A percentile compares a stretch with the other conserved stretches of the same genome.
Evolutionary conservation across 1,140 invertebrate species (phyloP).

Genomic region (Pantala flavescens): DNA sequence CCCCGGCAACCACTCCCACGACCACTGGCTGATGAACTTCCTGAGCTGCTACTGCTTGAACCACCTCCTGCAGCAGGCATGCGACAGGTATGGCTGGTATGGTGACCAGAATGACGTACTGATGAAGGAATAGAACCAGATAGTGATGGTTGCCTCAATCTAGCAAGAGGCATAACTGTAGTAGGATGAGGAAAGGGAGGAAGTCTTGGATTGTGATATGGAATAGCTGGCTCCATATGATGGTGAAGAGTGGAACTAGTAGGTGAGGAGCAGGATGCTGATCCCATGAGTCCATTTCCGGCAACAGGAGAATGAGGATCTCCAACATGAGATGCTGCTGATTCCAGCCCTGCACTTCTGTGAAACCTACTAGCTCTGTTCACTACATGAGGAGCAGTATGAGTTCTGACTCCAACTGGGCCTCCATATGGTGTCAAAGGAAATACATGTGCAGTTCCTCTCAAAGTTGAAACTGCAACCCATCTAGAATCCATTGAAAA

Average conservation of each 20-base stretch:
- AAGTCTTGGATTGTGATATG: slow-evolving; percentile 76
- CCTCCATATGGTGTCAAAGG: slow-evolving; percentile 96
- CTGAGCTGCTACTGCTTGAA: slow-evolving; percentile 59
- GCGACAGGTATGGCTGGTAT: slow-evolving; percentile 34
- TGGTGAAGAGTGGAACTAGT: slow-evolving; percentile 34
- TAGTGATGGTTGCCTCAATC: slow-evolving; percentile 5
- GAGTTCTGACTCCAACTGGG: slow-evolving; percentile 77
- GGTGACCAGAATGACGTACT: slow-evolving; percentile 27
- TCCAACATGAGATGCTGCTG: slow-evolving; percentile 25
- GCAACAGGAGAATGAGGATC: slow-evolving; percentile 23
- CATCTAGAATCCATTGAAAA: slow-evolving; percentile 89
- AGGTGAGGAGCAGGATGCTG: slow-evolving; percentile 32
- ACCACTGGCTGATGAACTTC: slow-evolving; percentile 64
- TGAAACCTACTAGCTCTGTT: slow-evolving; percentile 92
- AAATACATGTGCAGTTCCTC: slow-evolving; percentile 96
- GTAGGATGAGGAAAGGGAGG: slow-evolving; percentile 81
- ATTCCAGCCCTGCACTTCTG: slow-evolving; percentile 79
- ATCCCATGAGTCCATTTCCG: slow-evolving; percentile 4
- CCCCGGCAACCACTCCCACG: slow-evolving; percentile 49
- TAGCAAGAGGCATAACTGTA: slow-evolving; percentile 53
- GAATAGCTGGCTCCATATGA: slow-evolving; percentile 45
- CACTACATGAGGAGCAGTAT: slow-evolving; percentile 84
- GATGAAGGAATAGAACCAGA: slow-evolving; percentile 70
- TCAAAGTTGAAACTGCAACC: slow-evolving; percentile 86
- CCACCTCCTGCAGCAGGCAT: slow-evolving; percentile 54